Evolutionary conservation across 1,140 invertebrate species (phyloP).

Genomic region (Calliphora vicina): DNA sequence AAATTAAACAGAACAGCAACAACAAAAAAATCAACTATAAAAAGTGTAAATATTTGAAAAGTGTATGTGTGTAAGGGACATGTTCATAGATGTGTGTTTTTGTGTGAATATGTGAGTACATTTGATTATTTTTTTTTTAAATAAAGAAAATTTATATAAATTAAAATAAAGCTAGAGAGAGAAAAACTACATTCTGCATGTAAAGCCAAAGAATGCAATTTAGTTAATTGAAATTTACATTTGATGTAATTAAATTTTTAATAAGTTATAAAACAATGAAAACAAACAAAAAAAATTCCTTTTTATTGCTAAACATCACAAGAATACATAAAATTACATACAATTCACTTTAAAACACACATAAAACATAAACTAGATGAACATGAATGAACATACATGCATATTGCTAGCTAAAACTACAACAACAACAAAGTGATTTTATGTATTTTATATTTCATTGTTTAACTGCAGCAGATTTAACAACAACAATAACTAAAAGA

Average conservation of each 20-base stretch:
- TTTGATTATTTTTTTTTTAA: not conserved
- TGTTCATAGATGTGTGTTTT: too few relatives aligned
- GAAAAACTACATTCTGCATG: too few relatives aligned
- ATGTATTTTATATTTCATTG: not conserved
- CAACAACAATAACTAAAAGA: not conserved
- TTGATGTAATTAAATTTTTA: conserved; percentile 11
- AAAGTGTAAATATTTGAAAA: not conserved
- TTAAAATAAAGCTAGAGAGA: too few relatives aligned
- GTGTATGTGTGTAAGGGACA: not conserved
- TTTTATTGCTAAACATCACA: too few relatives aligned
- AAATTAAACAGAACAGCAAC: conserved; percentile 21
- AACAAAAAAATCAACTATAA: conserved; percentile 3
- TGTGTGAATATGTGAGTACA: too few relatives aligned
- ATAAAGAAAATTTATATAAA: not conserved
- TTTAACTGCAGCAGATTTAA: not conserved
- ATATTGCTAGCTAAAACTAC: not conserved
- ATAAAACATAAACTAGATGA: not conserved
- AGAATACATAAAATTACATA: not conserved
- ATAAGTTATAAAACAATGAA: not conserved
- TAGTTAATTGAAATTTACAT: conserved; percentile 14
- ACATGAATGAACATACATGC: not conserved
- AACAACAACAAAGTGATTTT: not conserved
- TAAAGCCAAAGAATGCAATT: not conserved
- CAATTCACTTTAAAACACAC: not conserved
- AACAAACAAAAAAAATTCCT: not conserved